Evolutionary conservation across 2,113 vertebrate genomes (phyloP).

Genomic region (Monarcha castaneiventris): DNA sequence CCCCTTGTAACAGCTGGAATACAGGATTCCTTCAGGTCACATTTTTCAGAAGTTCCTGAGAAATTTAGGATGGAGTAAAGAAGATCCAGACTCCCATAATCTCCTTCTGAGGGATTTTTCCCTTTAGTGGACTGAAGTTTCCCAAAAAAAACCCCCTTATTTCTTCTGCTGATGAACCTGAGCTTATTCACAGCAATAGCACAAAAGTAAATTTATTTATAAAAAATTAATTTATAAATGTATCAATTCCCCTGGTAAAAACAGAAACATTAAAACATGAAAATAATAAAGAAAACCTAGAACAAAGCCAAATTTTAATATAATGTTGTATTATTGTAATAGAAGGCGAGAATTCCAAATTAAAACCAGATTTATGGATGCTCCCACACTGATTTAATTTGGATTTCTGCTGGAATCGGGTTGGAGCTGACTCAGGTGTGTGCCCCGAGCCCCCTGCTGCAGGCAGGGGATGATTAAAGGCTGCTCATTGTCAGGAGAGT

Average conservation of each 20-base stretch:
- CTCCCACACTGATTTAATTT: not conserved
- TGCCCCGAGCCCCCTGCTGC: not conserved
- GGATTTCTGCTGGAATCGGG: not conserved
- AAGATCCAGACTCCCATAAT: not conserved
- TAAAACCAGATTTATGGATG: not conserved
- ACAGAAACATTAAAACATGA: not conserved
- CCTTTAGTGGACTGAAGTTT: not conserved
- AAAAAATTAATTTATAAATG: not conserved
- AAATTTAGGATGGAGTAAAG: not conserved
- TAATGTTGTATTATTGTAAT: rapidly evolving
- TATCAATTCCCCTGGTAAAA: not conserved
- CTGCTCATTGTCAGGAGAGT: not conserved
- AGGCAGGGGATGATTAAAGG: not conserved
- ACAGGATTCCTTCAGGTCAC: not conserved
- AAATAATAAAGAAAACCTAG: not conserved
- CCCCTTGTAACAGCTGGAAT: not conserved
- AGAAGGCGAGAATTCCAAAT: not conserved
- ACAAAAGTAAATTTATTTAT: not conserved
- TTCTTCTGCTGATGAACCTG: not conserved
- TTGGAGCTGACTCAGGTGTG: not conserved
- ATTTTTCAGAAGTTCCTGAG: not conserved
- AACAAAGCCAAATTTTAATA: not conserved
- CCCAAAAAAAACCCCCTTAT: not conserved
- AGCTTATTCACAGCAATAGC: not conserved
- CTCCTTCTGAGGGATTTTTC: not conserved